These are phyloP conservation scores for Sebastes itinus DNA, from an alignment of 2,797 vertebrate species.

Conservation along the genomic window DNA sequence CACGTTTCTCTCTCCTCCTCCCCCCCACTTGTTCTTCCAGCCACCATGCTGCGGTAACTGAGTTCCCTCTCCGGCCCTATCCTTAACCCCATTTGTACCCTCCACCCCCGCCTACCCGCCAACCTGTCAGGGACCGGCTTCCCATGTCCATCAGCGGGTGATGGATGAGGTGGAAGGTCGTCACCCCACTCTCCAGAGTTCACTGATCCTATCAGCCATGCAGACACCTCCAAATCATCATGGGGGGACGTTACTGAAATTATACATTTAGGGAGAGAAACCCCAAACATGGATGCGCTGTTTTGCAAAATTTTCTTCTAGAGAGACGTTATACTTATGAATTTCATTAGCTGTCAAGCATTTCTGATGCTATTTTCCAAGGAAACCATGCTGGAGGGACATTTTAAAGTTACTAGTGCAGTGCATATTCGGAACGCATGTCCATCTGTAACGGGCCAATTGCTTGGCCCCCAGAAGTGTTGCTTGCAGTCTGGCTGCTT, in stretches of 20 bases:
- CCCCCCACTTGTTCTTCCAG: conserved; percentile 22
- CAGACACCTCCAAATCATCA: conserved; percentile 75
- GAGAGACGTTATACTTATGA: background rate
- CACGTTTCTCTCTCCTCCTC: conserved; percentile 13
- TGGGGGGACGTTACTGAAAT: conserved; percentile 50
- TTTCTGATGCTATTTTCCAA: background rate
- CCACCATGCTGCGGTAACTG: conserved; percentile 38
- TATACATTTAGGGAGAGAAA: conserved; percentile 56
- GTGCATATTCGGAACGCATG: no score
- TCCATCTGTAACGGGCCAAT: no score
- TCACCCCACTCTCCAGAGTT: conserved; percentile 82
- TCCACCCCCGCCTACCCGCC: conserved; percentile 49
- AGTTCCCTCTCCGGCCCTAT: conserved; percentile 51
- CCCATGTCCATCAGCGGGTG: conserved; percentile 85
- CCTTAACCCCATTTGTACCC: conserved; percentile 74
- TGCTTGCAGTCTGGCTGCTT: no score
- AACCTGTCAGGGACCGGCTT: conserved; percentile 83
- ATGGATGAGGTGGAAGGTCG: conserved; percentile 88
- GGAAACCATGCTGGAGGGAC: background rate
- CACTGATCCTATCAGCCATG: conserved; percentile 79
- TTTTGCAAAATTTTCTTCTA: conserved; percentile 28
- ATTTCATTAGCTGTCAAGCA: background rate
- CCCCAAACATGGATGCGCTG: background rate
- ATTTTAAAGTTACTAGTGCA: background rate
- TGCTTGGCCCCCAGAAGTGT: no score